Percentiles rank a stretch among this genome's conserved stretches.
Conservation (phyloP, 1,140 invertebrate species). For the Bathynomus jamesi region DNA sequence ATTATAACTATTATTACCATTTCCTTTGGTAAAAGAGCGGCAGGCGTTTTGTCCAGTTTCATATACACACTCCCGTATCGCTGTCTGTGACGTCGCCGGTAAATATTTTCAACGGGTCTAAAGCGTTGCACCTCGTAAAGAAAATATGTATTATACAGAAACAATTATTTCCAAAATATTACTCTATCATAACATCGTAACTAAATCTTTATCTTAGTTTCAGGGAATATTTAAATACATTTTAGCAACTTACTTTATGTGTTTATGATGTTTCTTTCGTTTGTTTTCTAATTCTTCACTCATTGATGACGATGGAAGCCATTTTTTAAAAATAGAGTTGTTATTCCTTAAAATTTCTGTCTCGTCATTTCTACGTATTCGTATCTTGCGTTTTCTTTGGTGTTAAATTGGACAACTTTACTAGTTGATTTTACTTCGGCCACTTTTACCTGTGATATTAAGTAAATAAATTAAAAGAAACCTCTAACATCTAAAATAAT, state of each 20-base stretch:
- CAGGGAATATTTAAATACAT: neutral
- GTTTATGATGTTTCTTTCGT: constrained; percentile 16
- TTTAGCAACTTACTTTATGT: constrained; percentile 12
- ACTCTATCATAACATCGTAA: no score
- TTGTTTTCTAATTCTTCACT: neutral
- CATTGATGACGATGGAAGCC: constrained; percentile 10
- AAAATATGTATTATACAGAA: no score
- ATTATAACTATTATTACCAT: no score
- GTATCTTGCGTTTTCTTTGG: constrained; percentile 26
- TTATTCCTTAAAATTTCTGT: constrained; percentile 19
- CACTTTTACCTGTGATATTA: constrained; percentile 35
- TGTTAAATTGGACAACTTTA: constrained; percentile 12
- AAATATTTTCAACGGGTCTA: constrained; percentile 29
- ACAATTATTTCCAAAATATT: no score
- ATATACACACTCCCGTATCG: constrained; percentile 36
- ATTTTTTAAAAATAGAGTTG: constrained; percentile 27
- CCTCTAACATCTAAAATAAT: no score
- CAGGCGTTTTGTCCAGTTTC: constrained; percentile 29
- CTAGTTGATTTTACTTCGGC: constrained; percentile 33
- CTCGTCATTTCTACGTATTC: constrained; percentile 12
- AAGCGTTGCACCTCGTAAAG: constrained; percentile 24
- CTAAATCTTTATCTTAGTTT: neutral
- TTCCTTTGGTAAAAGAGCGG: constrained; percentile 24
- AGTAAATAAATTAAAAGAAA: no score
- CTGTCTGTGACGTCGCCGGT: constrained; percentile 29